Conservation (phyloP, 1,140 invertebrate genomes). For the Chironomus striatipennis region DNA sequence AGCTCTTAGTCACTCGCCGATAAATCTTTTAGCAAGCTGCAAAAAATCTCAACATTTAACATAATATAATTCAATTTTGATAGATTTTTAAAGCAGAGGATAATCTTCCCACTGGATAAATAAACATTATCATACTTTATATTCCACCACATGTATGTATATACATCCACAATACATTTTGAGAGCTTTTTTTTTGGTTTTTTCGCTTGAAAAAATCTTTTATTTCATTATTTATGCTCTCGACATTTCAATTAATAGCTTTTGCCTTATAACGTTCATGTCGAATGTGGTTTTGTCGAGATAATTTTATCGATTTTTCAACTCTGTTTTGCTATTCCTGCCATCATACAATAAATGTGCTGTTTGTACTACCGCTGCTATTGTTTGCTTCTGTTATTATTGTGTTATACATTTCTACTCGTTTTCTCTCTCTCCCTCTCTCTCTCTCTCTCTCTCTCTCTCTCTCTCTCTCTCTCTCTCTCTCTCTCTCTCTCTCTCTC, state of each 20-base stretch:
- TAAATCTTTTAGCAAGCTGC: too few relatives aligned
- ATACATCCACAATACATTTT: background rate
- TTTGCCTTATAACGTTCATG: slow-evolving; percentile 12
- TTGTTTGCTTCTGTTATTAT: background rate
- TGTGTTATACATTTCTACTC: background rate
- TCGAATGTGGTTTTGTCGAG: slow-evolving; percentile 11
- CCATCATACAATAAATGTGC: slow-evolving; percentile 6
- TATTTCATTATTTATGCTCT: slow-evolving; percentile 10
- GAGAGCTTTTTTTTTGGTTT: background rate
- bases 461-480: too few relatives aligned
- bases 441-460: too few relatives aligned
- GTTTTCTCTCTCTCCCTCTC: too few relatives aligned
- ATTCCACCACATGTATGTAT: too few relatives aligned
- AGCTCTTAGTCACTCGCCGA: too few relatives aligned
- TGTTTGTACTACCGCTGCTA: background rate
- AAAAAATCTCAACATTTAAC: too few relatives aligned
- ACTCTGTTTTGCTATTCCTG: slow-evolving; percentile 7
- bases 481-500: too few relatives aligned
- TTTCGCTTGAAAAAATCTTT: slow-evolving; percentile 9
- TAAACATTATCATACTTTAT: too few relatives aligned
- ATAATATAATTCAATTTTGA: too few relatives aligned
- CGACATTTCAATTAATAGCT: slow-evolving; percentile 13
- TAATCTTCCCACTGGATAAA: too few relatives aligned
- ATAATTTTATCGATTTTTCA: slow-evolving; percentile 15
- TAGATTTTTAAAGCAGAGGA: too few relatives aligned